These are phyloP conservation scores for Pseudococcus viburni DNA, from an alignment of 2,888 invertebrate genomes.

Conservation along the genomic window DNA sequence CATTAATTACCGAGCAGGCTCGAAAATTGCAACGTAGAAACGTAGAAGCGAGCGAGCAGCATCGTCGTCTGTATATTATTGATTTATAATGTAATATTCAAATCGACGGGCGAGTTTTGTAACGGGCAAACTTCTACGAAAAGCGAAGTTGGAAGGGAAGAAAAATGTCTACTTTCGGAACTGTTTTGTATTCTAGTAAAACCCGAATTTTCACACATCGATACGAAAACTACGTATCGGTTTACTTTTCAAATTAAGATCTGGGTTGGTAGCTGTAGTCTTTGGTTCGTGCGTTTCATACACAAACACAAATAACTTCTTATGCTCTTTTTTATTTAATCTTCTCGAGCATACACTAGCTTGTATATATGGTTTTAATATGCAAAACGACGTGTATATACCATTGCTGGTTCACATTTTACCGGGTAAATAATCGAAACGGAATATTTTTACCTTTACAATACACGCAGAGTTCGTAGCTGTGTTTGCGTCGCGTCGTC, in stretches of 20 bases:
- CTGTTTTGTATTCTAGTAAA: slow-evolving; percentile 46
- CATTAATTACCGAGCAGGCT: slow-evolving; percentile 54
- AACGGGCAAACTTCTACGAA: slow-evolving; percentile 16
- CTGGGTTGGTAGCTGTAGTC: slow-evolving; percentile 62
- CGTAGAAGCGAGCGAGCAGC: neutral
- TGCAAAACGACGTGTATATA: slow-evolving; percentile 61
- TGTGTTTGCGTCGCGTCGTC: neutral
- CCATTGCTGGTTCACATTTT: slow-evolving; percentile 19
- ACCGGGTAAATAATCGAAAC: slow-evolving; percentile 61
- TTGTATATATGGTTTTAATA: slow-evolving; percentile 53
- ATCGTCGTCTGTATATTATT: slow-evolving; percentile 15
- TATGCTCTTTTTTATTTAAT: slow-evolving; percentile 61
- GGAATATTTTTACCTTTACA: slow-evolving; percentile 54
- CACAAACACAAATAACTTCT: slow-evolving; percentile 59
- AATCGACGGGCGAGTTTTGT: slow-evolving; percentile 17
- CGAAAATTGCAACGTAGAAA: slow-evolving; percentile 42
- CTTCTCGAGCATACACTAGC: slow-evolving; percentile 51
- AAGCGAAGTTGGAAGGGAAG: neutral
- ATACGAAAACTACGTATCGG: slow-evolving; percentile 63
- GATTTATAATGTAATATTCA: slow-evolving; percentile 57
- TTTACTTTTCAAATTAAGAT: slow-evolving; percentile 64
- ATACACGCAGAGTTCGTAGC: neutral
- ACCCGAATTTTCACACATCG: slow-evolving; percentile 64
- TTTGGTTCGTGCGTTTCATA: slow-evolving; percentile 57
- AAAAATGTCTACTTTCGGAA: slow-evolving; percentile 42